These are phyloP conservation scores for Prionailurus bengalensis DNA, from an alignment of 2,113 vertebrate species.

Conservation along the genomic window DNA sequence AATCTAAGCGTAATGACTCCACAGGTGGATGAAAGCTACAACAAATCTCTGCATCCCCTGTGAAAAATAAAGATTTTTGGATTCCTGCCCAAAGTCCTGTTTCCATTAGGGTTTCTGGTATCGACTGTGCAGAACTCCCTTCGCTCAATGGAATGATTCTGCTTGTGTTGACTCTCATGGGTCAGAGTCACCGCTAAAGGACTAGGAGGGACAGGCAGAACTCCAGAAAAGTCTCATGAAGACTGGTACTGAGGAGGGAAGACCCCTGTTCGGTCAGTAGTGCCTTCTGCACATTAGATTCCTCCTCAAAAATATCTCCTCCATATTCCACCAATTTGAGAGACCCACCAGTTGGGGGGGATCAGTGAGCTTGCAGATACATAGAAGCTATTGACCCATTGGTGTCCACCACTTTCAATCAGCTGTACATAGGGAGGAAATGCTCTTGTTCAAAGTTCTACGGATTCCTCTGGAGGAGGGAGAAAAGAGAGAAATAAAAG, in stretches of 20 bases:
- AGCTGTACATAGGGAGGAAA: neutral
- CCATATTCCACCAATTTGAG: neutral
- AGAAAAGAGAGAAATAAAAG: constrained; percentile 24
- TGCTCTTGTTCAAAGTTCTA: neutral
- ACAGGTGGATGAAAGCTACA: neutral
- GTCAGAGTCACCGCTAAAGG: neutral
- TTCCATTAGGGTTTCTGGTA: neutral
- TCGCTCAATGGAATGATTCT: neutral
- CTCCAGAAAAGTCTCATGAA: neutral
- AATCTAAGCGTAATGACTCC: neutral
- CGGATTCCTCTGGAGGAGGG: neutral
- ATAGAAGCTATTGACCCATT: neutral
- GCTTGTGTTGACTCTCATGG: neutral
- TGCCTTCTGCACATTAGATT: neutral
- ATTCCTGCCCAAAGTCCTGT: neutral
- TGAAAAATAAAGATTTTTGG: neutral
- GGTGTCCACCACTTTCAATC: neutral
- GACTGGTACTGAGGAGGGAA: neutral
- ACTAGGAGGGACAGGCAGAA: neutral
- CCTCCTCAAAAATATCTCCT: neutral
- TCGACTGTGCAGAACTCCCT: neutral
- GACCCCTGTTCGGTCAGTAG: neutral
- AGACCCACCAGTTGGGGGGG: neutral
- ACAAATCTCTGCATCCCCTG: neutral
- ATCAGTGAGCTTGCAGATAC: neutral